Evolutionary conservation across 2,113 vertebrate species (phyloP), one percentile per base, ranked within the genome.

Genomic region (Scomber scombrus): DNA sequence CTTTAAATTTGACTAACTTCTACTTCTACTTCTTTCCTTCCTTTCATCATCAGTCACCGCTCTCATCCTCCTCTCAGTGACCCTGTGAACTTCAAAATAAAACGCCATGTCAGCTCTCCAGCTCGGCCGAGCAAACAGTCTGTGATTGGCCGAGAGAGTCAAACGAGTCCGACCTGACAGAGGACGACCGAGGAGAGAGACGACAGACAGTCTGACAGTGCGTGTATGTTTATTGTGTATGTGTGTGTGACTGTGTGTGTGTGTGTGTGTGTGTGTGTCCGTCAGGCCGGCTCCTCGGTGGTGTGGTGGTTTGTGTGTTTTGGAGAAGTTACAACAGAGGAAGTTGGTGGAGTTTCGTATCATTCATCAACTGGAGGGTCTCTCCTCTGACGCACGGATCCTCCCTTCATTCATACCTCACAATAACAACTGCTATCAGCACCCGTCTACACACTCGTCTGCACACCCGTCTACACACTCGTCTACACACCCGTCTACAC

Each of bases 321-420:
- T 21, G 45, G 56, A 76, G 29, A 15, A 0, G 15, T 31, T 21
- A 10, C 56, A 69, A 31, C 50, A 23, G 50, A 69, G 68, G 58
- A 80, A 67, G 65, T 15, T 8, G 43, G 50, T 56, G 55, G 62
- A 71, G 70, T 57, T 79, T 79, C 0, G 0, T 54, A 50, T 78
- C 72, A 61, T 73, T 60, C 80, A 40, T 84, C 81, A 71, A 2
- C 29, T 11, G 23, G 63, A 50, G 16, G 40, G 49, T 5, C 45
- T 69, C 69, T 19, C 29, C 54, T 78, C 69, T 79, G 71, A 80
- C 62, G 14, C 61, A 78, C 45, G n/a, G 13, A 66, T 71, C 75
- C 56, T 51, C 19, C 66, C 21, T 4, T 19, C 54, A 23, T 1
- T 26, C 23, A 26, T 26, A 26, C 4, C 50, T 55, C 21, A 47